phyloP scores from a whole-genome alignment of 23 tunicate genomes.

The Diplosoma virens region DNA sequence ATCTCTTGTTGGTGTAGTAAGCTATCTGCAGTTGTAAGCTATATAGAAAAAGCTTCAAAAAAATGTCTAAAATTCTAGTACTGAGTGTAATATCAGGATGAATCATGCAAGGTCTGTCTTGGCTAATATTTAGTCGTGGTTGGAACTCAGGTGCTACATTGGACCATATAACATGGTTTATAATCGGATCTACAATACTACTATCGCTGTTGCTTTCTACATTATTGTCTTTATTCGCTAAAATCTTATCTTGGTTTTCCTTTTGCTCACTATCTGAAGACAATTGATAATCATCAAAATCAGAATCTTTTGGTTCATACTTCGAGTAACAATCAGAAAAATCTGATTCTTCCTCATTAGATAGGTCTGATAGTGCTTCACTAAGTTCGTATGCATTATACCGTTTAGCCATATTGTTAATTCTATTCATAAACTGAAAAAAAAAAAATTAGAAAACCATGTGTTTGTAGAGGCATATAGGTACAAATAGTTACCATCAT shows the following conservation, averaged over 20 bases:
- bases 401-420: conserved; percentile 15
- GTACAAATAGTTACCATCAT: too few species aligned
- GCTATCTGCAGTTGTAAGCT: too few species aligned
- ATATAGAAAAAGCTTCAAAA: too few species aligned
- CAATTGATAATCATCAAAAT: conserved; percentile 13
- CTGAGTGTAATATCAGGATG: conserved; percentile 4
- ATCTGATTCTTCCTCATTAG: conserved; percentile 21
- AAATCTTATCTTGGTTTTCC: background rate
- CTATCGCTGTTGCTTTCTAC: background rate
- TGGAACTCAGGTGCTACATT: conserved; percentile 10
- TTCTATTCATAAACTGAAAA: background rate
- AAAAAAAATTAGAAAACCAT: too few species aligned
- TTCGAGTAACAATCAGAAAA: too few species aligned
- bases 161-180: background rate
- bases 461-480: too few species aligned
- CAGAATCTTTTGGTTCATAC: conserved; percentile 20
- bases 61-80: too few species aligned
- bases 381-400: conserved; percentile 5
- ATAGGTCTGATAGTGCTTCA: conserved; percentile 13
- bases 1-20: too few species aligned
- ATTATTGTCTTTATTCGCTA: conserved; percentile 16
- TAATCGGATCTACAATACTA: background rate
- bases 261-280: conserved; percentile 20
- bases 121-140: conserved; percentile 12
- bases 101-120: conserved; percentile 22